Conservation (phyloP, 1,140 invertebrate species). For the Aphelenchoides avenae region DNA sequence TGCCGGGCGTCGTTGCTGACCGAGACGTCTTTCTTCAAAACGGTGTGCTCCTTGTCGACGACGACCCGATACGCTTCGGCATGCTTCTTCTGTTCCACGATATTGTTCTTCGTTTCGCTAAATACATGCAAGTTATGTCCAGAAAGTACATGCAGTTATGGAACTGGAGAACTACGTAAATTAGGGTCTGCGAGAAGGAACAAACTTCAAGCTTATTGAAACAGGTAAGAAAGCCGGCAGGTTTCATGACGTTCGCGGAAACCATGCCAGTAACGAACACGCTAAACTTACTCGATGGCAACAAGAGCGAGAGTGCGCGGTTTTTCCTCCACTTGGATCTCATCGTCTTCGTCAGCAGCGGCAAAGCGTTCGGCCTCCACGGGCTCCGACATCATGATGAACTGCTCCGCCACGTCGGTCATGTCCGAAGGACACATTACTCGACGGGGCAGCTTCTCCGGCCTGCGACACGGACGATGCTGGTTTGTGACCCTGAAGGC, state of each 20-base stretch:
- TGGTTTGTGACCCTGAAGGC: constrained; percentile 24
- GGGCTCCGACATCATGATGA: constrained; percentile 17
- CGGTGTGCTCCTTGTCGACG: too few species aligned
- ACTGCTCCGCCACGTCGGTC: constrained; percentile 19
- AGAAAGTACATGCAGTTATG: too few species aligned
- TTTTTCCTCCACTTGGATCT: constrained; percentile 14
- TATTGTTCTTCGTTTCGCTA: constrained; percentile 9
- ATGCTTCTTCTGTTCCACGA: constrained; percentile 10
- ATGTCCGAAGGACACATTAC: constrained; percentile 28
- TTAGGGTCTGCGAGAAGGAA: too few species aligned
- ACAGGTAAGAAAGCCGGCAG: not conserved
- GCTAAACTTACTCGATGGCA: constrained; percentile 13
- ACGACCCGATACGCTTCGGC: constrained; percentile 1
- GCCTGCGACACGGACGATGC: constrained; percentile 19
- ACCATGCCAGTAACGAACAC: too few species aligned
- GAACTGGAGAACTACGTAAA: too few species aligned
- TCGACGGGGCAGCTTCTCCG: not conserved
- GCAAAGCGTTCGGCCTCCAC: constrained; percentile 6
- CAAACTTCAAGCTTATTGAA: constrained; percentile 1
- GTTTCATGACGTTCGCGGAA: not conserved
- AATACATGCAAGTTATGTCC: too few species aligned
- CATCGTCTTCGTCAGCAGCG: constrained; percentile 20
- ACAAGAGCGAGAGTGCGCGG: constrained; percentile 13
- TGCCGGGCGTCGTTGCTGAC: constrained; percentile 4
- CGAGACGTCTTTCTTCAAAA: constrained; percentile 1